Evolutionary conservation across 1,140 invertebrate species (phyloP).

Genomic region (Aphelenchoides fujianensis): DNA sequence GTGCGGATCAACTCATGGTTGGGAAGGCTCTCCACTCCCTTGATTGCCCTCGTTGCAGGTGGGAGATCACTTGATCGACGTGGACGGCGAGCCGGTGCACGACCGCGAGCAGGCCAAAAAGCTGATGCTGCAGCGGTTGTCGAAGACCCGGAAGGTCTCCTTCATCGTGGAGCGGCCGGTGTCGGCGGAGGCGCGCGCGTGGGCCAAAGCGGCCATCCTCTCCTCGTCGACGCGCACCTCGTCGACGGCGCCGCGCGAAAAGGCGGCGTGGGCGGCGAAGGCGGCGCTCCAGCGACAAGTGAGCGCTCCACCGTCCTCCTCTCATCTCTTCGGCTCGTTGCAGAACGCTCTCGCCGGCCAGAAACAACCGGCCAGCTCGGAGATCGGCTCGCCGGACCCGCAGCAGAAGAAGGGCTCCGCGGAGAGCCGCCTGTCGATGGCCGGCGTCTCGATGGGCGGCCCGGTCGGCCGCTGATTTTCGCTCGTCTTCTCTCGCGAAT

Average conservation of each 20-base stretch:
- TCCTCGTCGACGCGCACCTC: constrained; percentile 17
- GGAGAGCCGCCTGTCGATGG: no score
- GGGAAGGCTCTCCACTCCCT: neutral
- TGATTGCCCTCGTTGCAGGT: neutral
- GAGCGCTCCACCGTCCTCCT: no score
- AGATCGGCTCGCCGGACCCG: no score
- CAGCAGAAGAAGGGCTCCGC: no score
- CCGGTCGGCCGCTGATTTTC: no score
- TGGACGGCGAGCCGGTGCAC: constrained; percentile 6
- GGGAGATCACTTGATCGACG: constrained; percentile 13
- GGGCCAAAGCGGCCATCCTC: constrained; percentile 4
- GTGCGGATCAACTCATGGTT: constrained; percentile 6
- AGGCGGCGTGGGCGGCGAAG: constrained; percentile 15
- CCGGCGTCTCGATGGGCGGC: no score
- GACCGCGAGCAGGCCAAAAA: constrained; percentile 20
- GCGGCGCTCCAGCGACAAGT: constrained; percentile 11
- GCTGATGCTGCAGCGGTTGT: constrained; percentile 7
- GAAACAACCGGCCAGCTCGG: no score
- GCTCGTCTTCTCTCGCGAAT: no score
- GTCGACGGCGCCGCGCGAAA: constrained; percentile 14
- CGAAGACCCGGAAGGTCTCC: neutral
- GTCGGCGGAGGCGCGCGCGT: constrained; percentile 4
- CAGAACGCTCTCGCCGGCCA: no score
- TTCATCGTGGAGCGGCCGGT: constrained; percentile 15
- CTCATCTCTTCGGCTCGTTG: no score